Evolutionary conservation across 2,888 invertebrate genomes (phyloP).

Genomic region (Prosapia bicincta): DNA sequence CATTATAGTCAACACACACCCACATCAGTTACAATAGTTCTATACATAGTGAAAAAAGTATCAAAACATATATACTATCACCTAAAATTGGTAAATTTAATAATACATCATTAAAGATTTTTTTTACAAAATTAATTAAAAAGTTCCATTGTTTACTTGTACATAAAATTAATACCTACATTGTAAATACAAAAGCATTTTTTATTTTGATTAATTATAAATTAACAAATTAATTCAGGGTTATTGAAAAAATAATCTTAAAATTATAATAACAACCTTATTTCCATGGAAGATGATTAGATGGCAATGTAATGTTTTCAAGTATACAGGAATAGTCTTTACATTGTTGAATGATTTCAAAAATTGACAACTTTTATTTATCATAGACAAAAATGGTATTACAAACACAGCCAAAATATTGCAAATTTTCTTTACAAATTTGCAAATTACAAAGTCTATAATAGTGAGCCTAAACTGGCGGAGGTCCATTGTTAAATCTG

Average conservation of each 20-base stretch:
- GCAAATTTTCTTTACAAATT: background rate
- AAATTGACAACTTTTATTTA: conserved; percentile 1
- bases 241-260: background rate
- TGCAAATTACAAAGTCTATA: background rate
- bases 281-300: conserved; percentile 12
- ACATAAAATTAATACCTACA: background rate
- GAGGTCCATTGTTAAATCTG: conserved; percentile 89
- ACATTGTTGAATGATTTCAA: background rate
- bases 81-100: background rate
- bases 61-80: background rate
- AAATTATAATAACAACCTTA: conserved; percentile 12
- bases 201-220: too few relatives aligned
- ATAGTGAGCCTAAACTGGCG: conserved; percentile 65
- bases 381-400: conserved; percentile 14
- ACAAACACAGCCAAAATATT: conserved; percentile 11
- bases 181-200: background rate
- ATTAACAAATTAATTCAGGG: background rate
- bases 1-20: background rate
- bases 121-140: background rate
- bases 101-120: background rate
- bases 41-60: background rate
- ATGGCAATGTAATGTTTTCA: conserved; percentile 14
- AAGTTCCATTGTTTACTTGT: background rate
- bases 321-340: background rate
- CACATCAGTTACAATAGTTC: background rate